Evolutionary conservation across 2,113 vertebrate genomes (phyloP).

Genomic region (Scortum barcoo): DNA sequence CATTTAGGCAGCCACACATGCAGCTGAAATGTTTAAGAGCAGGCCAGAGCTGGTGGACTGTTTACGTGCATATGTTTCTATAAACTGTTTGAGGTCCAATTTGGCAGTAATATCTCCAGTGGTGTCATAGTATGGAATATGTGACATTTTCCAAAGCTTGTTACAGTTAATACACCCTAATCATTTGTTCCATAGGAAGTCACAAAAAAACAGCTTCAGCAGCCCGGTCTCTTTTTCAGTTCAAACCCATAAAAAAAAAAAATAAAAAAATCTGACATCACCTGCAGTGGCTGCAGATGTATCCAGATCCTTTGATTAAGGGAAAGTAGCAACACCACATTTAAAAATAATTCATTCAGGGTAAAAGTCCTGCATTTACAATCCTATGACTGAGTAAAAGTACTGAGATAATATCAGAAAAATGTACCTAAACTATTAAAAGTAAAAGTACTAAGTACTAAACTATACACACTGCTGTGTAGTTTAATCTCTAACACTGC

Average conservation of each 20-base stretch:
- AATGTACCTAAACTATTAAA: background rate
- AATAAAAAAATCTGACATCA: conserved; percentile 3
- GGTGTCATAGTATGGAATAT: conserved; percentile 16
- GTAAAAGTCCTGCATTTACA: background rate
- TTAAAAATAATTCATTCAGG: background rate
- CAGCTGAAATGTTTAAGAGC: conserved; percentile 1
- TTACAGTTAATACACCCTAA: conserved; percentile 12
- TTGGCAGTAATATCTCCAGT: background rate
- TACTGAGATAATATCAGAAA: background rate
- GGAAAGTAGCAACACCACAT: background rate
- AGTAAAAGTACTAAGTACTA: background rate
- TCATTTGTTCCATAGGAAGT: conserved; percentile 20
- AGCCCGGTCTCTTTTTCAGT: background rate
- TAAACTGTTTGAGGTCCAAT: background rate
- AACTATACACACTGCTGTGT: too few species aligned
- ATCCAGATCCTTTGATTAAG: background rate
- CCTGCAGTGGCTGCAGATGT: background rate
- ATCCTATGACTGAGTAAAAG: background rate
- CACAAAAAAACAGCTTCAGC: conserved; percentile 25
- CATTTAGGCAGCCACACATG: background rate
- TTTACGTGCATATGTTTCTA: conserved; percentile 12
- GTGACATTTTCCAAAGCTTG: conserved; percentile 27
- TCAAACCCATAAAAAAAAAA: background rate
- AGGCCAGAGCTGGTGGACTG: background rate
- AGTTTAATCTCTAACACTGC: background rate